These are phyloP conservation scores for Lithophane semibrunnea DNA, from an alignment of 2,888 invertebrate species.

Conservation along the genomic window DNA sequence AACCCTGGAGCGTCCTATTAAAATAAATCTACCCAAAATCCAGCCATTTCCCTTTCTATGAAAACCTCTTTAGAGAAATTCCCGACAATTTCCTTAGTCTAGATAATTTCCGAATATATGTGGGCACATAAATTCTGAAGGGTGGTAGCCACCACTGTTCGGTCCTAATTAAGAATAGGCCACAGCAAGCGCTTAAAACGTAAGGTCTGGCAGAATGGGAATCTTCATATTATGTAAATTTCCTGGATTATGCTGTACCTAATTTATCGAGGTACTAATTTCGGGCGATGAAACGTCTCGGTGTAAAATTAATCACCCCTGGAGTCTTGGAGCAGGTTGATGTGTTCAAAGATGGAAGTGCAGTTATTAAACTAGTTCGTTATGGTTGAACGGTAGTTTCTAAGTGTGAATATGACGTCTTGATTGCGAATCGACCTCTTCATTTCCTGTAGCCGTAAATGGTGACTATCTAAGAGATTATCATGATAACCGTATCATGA, in stretches of 20 bases:
- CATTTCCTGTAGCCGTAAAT: slow-evolving; percentile 38
- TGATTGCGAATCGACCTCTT: slow-evolving; percentile 50
- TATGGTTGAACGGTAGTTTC: slow-evolving; percentile 38
- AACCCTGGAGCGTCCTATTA: slow-evolving; percentile 29
- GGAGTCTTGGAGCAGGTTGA: slow-evolving; percentile 40
- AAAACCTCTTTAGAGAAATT: slow-evolving; percentile 36
- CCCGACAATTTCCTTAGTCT: slow-evolving; percentile 43
- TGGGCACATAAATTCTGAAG: slow-evolving; percentile 57
- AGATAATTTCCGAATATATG: slow-evolving; percentile 49
- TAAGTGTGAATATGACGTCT: slow-evolving; percentile 49
- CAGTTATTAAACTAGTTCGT: slow-evolving; percentile 28
- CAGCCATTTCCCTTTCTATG: slow-evolving; percentile 26
- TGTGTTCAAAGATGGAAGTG: slow-evolving; percentile 19
- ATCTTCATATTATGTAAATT: slow-evolving; percentile 76
- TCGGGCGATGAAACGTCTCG: slow-evolving; percentile 55
- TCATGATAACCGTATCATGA: background rate
- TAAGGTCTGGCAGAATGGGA: slow-evolving; percentile 70
- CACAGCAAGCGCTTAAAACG: slow-evolving; percentile 65
- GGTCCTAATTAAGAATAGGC: slow-evolving; percentile 75
- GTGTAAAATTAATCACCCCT: slow-evolving; percentile 57
- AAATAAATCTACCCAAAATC: slow-evolving; percentile 50
- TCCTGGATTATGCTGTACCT: slow-evolving; percentile 69
- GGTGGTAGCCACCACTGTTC: slow-evolving; percentile 44
- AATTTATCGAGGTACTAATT: slow-evolving; percentile 72
- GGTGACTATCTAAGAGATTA: slow-evolving; percentile 3